Percentiles rank a stretch among this genome's conserved stretches.
Evolutionary conservation across 2,113 vertebrate species (phyloP).

Genomic region (Pachycephala philippinensis): DNA sequence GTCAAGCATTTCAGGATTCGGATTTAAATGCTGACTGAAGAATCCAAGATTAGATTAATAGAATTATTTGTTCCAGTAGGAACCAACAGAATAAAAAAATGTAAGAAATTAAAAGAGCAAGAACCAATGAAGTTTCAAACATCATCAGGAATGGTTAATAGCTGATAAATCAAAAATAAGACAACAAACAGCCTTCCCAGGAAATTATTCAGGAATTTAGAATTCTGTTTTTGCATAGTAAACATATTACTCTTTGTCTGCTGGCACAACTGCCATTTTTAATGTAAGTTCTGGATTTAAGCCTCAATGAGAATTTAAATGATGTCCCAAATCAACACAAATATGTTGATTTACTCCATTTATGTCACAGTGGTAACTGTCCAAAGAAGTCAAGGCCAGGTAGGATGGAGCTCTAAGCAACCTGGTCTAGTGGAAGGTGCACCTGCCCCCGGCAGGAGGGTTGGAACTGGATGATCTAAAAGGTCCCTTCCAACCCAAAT

Average conservation of each 20-base stretch:
- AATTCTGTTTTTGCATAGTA: background rate
- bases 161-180: background rate
- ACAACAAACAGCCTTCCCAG: background rate
- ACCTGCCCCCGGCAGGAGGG: background rate
- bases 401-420: background rate
- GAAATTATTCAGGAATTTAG: background rate
- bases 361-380: background rate
- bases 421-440: background rate
- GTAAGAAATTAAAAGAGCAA: background rate
- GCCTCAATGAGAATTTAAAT: background rate
- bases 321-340: background rate
- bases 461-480: rapidly evolving
- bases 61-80: background rate
- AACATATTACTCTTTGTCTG: background rate
- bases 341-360: background rate
- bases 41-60: background rate
- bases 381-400: background rate
- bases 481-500: background rate
- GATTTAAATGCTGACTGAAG: background rate
- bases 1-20: background rate
- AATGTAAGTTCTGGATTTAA: background rate
- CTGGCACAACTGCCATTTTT: background rate
- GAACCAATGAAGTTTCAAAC: background rate
- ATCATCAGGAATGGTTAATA: background rate
- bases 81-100: background rate